phyloP scores from a whole-genome alignment of 92 coral and sea anemone genomes.

The Desmophyllum pertusum region DNA sequence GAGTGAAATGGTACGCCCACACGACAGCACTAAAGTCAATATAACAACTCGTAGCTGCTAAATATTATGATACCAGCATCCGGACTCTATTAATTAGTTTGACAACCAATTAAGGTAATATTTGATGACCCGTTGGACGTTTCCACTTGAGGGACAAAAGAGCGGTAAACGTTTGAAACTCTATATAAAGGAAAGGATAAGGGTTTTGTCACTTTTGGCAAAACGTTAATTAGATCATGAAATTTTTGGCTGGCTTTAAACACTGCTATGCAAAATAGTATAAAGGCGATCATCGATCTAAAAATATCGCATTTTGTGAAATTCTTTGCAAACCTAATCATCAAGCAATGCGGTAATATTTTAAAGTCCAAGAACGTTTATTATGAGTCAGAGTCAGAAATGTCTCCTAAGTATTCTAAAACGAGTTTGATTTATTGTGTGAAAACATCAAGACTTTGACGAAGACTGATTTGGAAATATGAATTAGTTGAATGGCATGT shows the following conservation, averaged over 20 bases:
- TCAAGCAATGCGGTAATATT: not conserved
- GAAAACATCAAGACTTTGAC: not conserved
- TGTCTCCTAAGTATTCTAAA: not conserved
- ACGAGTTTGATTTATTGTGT: not conserved
- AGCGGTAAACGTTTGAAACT: conserved; percentile 51
- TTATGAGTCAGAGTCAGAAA: not conserved
- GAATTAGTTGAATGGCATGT: not conserved
- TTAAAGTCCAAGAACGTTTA: not conserved
- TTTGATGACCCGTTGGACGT: conserved; percentile 57
- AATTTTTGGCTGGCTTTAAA: conserved; percentile 43
- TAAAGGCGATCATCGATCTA: conserved; percentile 27
- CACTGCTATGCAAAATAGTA: conserved; percentile 16
- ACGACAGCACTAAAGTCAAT: conserved; percentile 5
- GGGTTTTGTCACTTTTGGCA: conserved; percentile 48
- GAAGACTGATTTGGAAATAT: conserved; percentile 1
- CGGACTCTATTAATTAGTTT: conserved; percentile 76
- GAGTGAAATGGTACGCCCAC: conserved; percentile 34
- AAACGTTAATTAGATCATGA: conserved; percentile 58
- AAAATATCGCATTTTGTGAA: conserved; percentile 2
- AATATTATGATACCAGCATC: conserved; percentile 79
- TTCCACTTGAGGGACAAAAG: conserved; percentile 46
- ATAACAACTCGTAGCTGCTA: conserved; percentile 48
- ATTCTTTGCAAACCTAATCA: conserved; percentile 16
- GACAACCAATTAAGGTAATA: conserved; percentile 80
- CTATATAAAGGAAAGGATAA: conserved; percentile 15